Evolutionary conservation across 1,140 invertebrate genomes (phyloP).

Genomic region (Eriocheir sinensis): DNA sequence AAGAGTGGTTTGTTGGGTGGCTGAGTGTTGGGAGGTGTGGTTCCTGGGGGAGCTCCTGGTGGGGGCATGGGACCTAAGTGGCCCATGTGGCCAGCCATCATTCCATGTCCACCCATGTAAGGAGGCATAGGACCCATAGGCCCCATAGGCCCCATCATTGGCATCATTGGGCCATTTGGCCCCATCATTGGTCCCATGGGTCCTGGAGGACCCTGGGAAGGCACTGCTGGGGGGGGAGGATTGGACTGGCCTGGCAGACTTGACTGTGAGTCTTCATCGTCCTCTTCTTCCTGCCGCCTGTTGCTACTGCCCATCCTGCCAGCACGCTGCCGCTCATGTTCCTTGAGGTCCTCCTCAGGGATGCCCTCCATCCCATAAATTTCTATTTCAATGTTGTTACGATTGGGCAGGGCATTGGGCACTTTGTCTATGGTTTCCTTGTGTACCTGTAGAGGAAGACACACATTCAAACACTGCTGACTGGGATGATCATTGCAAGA

Average conservation of each 20-base stretch:
- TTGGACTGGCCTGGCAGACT: constrained; percentile 67
- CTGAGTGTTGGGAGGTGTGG: constrained; percentile 73
- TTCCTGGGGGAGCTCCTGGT: constrained; percentile 70
- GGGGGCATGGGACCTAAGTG: constrained; percentile 71
- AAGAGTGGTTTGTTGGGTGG: constrained; percentile 79
- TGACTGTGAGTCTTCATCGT: constrained; percentile 79
- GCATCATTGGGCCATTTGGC: constrained; percentile 82
- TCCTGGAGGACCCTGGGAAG: constrained; percentile 79
- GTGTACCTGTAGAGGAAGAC: constrained; percentile 90
- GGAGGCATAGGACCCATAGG: constrained; percentile 79
- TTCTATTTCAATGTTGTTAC: constrained; percentile 99
- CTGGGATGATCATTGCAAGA: too few relatives aligned
- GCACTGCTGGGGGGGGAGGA: constrained; percentile 71
- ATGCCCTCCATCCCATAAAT: constrained; percentile 99
- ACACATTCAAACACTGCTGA: too few relatives aligned
- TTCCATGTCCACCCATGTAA: constrained; percentile 77
- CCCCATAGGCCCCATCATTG: constrained; percentile 79
- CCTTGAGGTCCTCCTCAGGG: constrained; percentile 95
- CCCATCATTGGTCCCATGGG: constrained; percentile 83
- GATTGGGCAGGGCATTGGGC: constrained; percentile 98
- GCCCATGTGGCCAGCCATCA: constrained; percentile 79
- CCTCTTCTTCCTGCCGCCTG: constrained; percentile 75
- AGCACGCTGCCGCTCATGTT: constrained; percentile 94
- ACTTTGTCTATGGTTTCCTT: constrained; percentile 99
- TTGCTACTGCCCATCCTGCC: constrained; percentile 82